A percentile compares a stretch with the other conserved stretches of the same genome.
Conservation (phyloP, 1,140 invertebrate genomes). For the Zaprionus ornatus region DNA sequence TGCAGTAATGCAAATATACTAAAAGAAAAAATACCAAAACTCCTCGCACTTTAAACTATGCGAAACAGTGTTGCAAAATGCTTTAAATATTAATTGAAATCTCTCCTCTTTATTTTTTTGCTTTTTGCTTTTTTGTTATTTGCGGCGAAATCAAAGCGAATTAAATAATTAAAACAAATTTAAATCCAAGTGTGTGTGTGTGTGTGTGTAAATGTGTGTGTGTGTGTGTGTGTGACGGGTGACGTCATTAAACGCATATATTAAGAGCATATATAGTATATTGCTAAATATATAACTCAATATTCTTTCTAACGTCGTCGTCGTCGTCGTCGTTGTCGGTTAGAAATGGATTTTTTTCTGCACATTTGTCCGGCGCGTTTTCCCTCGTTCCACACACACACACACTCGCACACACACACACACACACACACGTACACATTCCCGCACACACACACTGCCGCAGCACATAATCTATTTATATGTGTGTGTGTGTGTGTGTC, state of each 20-base stretch:
- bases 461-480: constrained; percentile 17
- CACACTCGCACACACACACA: constrained; percentile 14
- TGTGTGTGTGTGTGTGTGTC: constrained; percentile 47
- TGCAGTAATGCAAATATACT: background rate
- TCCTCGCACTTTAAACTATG: background rate
- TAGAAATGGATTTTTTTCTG: constrained; percentile 44
- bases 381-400: constrained; percentile 26
- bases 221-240: constrained; percentile 1
- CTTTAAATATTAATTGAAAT: constrained; percentile 3
- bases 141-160: constrained; percentile 42
- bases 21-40: background rate
- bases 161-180: constrained; percentile 40
- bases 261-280: constrained; percentile 6
- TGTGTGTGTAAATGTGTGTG: constrained; percentile 20
- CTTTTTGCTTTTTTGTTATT: constrained; percentile 45
- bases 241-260: constrained; percentile 45
- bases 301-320: constrained; percentile 13
- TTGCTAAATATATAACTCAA: constrained; percentile 32
- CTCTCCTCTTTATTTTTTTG: constrained; percentile 20
- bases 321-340: constrained; percentile 19
- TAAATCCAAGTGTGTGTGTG: constrained; percentile 8
- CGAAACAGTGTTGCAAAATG: constrained; percentile 3
- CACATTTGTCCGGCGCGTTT: constrained; percentile 45
- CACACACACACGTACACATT: constrained; percentile 9
- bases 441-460: constrained; percentile 5